phyloP scores from a whole-genome alignment of 1,140 invertebrate genomes.

The Trachelipus rathkii region DNA sequence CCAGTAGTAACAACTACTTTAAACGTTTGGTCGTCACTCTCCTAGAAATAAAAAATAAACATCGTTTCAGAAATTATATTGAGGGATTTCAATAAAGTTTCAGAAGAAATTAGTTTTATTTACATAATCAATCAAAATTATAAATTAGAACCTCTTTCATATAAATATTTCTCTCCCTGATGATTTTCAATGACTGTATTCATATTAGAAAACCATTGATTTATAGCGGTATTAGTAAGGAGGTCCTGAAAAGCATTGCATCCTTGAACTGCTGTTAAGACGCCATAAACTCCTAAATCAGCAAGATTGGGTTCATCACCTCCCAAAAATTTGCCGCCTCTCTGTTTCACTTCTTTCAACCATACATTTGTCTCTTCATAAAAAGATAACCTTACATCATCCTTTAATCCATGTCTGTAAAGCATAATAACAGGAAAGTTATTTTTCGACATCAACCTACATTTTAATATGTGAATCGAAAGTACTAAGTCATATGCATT shows the following conservation, averaged over 20 bases:
- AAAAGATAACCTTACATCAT: slow-evolving; percentile 82
- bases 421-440: slow-evolving; percentile 14
- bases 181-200: slow-evolving; percentile 49
- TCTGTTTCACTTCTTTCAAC: slow-evolving; percentile 65
- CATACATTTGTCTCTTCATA: slow-evolving; percentile 84
- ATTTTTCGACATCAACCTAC: background rate
- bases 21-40: too few species aligned
- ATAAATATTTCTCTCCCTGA: slow-evolving; percentile 23
- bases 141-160: background rate
- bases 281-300: slow-evolving; percentile 89
- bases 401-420: slow-evolving; percentile 72
- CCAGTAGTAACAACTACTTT: too few species aligned
- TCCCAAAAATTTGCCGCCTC: slow-evolving; percentile 68
- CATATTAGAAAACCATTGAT: slow-evolving; percentile 55
- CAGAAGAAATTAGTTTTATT: too few species aligned
- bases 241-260: slow-evolving; percentile 86
- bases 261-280: slow-evolving; percentile 91
- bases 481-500: background rate
- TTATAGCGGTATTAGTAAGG: slow-evolving; percentile 65
- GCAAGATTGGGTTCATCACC: slow-evolving; percentile 83
- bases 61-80: too few species aligned
- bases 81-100: too few species aligned
- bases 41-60: too few species aligned
- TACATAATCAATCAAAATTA: too few species aligned
- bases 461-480: background rate